These are phyloP conservation scores for Candidula unifasciata DNA, from an alignment of 2,888 invertebrate genomes.

Conservation along the genomic window DNA sequence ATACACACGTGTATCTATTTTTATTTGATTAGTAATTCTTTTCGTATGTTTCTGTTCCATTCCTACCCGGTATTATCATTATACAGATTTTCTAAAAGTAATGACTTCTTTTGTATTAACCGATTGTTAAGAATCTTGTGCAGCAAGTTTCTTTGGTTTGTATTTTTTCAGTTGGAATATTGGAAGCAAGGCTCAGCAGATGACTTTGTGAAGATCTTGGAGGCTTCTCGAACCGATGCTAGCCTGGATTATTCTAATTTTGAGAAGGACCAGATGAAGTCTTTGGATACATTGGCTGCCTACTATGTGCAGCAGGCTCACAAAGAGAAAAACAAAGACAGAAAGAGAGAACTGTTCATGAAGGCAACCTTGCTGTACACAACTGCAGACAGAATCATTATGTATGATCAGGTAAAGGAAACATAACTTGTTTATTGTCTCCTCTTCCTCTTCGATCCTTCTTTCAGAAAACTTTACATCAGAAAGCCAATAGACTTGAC, in stretches of 20 bases:
- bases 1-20: too few relatives aligned
- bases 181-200: slow-evolving; percentile 94
- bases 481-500: too few relatives aligned
- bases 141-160: neutral
- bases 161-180: slow-evolving; percentile 89
- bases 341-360: slow-evolving; percentile 92
- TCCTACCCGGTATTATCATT: too few relatives aligned
- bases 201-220: slow-evolving; percentile 95
- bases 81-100: too few relatives aligned
- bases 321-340: slow-evolving; percentile 95
- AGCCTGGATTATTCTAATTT: slow-evolving; percentile 82
- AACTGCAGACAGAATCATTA: slow-evolving; percentile 98
- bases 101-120: too few relatives aligned
- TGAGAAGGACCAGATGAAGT: slow-evolving; percentile 98
- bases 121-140: neutral
- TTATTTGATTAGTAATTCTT: too few relatives aligned
- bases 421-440: neutral
- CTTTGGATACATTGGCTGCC: slow-evolving; percentile 97
- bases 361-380: slow-evolving; percentile 96
- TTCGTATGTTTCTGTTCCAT: too few relatives aligned
- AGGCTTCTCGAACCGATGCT: slow-evolving; percentile 85
- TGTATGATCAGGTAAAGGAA: slow-evolving; percentile 94
- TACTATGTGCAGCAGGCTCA: slow-evolving; percentile 93
- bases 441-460: too few relatives aligned
- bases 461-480: too few relatives aligned